Conservation (phyloP, 2,797 vertebrate species). For the Rhinoraja longicauda region DNA sequence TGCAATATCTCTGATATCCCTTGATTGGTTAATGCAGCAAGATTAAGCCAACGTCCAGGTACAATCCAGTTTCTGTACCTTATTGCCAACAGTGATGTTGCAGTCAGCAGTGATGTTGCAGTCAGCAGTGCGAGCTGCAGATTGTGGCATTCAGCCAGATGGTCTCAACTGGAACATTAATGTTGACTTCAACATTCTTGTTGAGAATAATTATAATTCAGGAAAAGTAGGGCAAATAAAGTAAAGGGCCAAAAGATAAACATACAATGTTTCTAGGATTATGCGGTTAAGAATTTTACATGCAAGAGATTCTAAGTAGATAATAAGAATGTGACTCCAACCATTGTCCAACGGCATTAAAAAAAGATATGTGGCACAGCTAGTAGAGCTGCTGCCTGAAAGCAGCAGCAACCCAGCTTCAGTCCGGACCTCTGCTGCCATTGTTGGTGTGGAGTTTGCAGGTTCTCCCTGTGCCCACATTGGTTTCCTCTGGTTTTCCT, state of each 20-base stretch:
- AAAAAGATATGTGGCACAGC: neutral
- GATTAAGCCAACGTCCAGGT: neutral
- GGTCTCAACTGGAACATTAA: neutral
- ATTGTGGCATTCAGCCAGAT: neutral
- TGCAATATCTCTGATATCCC: neutral
- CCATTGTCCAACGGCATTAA: neutral
- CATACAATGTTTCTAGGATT: neutral
- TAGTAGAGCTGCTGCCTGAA: too few species aligned
- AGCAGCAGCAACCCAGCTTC: too few species aligned
- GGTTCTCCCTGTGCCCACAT: too few species aligned
- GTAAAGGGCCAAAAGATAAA: neutral
- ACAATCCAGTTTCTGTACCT: neutral
- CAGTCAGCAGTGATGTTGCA: neutral
- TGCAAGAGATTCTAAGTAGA: neutral
- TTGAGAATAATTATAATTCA: neutral
- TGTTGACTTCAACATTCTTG: neutral
- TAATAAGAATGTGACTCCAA: neutral
- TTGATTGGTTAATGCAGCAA: neutral
- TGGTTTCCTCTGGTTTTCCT: too few species aligned
- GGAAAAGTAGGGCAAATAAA: neutral
- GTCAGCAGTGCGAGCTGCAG: neutral
- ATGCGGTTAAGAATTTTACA: neutral
- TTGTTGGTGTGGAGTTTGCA: too few species aligned
- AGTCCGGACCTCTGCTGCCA: too few species aligned
- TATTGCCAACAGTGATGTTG: neutral